These are phyloP conservation scores for Tapera naevia DNA, from an alignment of 2,797 vertebrate species.

Conservation along the genomic window DNA sequence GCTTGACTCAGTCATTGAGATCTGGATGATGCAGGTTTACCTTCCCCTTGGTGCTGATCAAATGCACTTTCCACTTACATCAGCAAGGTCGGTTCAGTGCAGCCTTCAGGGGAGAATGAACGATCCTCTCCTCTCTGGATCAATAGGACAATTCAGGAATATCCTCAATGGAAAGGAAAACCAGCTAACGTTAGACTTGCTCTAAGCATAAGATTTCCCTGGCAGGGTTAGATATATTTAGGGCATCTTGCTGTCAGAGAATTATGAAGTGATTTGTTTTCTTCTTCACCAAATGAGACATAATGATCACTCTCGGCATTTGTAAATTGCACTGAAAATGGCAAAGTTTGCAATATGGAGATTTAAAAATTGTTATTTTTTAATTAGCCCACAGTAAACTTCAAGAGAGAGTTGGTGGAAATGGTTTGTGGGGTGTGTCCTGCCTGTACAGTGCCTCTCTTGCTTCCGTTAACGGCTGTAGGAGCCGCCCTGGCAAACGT, in stretches of 20 bases:
- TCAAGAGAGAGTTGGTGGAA: neutral
- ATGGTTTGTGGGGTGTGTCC: fast-evolving
- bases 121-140: neutral
- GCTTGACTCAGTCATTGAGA: fast-evolving
- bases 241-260: neutral
- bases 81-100: fast-evolving
- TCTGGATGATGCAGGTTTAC: neutral
- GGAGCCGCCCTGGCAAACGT: fast-evolving
- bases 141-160: neutral
- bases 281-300: neutral
- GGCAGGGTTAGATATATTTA: neutral
- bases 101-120: neutral
- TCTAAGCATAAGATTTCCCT: neutral
- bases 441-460: fast-evolving
- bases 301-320: neutral
- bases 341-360: neutral
- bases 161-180: neutral
- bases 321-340: neutral
- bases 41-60: neutral
- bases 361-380: neutral
- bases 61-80: fast-evolving
- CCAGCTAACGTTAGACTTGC: neutral
- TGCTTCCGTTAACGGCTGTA: fast-evolving
- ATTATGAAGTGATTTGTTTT: neutral
- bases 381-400: neutral